Conservation (phyloP, 2,113 vertebrate species). For the Catharus fuscescens region DNA sequence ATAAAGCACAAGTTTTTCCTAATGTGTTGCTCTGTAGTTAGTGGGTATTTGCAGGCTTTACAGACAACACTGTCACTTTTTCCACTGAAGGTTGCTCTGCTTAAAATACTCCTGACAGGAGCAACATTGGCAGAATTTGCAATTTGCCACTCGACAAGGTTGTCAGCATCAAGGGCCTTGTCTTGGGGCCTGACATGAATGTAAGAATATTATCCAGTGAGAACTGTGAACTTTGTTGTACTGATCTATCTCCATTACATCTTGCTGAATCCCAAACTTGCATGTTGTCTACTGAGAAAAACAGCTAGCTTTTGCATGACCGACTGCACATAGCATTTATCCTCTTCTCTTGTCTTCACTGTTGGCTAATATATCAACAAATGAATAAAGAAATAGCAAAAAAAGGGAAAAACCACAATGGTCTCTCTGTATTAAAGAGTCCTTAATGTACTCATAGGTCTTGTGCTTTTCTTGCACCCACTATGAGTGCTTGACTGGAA, state of each 20-base stretch:
- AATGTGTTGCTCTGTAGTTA: neutral
- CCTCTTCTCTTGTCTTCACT: neutral
- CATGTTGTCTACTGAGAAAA: neutral
- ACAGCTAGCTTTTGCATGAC: neutral
- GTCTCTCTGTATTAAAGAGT: neutral
- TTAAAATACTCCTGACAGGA: neutral
- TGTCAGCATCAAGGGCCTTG: neutral
- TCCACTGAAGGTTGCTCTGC: neutral
- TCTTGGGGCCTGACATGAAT: neutral
- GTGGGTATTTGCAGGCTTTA: neutral
- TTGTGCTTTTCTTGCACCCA: neutral
- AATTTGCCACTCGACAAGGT: neutral
- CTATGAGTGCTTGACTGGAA: neutral
- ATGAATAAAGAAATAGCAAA: neutral
- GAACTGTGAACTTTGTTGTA: neutral
- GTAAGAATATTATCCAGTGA: neutral
- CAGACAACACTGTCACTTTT: neutral
- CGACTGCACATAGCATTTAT: neutral
- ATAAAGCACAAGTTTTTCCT: neutral
- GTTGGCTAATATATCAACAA: neutral
- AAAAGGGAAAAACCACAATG: neutral
- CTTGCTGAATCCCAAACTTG: neutral
- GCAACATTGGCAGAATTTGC: neutral
- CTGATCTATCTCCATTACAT: neutral
- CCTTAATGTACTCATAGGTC: neutral